These are phyloP conservation scores for Aramus guarauna DNA, from an alignment of 2,113 vertebrate species.

Conservation along the genomic window DNA sequence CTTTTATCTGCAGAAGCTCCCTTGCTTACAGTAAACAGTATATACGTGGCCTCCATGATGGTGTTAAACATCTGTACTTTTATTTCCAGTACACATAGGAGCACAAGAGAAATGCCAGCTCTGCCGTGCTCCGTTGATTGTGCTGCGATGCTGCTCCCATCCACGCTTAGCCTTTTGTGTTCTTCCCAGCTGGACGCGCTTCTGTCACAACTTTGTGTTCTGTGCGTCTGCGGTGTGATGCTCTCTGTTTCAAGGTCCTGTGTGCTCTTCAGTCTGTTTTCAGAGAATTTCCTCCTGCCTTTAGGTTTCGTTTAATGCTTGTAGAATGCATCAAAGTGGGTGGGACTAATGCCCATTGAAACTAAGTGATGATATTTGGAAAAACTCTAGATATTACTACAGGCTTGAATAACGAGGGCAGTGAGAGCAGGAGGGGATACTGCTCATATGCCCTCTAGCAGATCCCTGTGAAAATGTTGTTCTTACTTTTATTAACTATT, in stretches of 20 bases:
- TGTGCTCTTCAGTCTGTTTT: not conserved
- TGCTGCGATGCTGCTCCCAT: rapidly evolving
- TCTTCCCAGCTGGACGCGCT: not conserved
- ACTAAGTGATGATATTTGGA: not conserved
- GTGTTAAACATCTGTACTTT: not conserved
- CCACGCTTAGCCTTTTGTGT: not conserved
- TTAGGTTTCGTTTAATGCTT: not conserved
- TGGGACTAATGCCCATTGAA: not conserved
- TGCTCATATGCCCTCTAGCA: not conserved
- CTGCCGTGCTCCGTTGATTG: not conserved
- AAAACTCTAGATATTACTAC: not conserved
- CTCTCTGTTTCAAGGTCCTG: rapidly evolving
- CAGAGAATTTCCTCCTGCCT: not conserved
- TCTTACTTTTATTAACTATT: not conserved
- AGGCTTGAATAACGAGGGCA: not conserved
- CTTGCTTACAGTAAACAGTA: not conserved
- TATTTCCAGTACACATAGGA: not conserved
- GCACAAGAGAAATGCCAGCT: not conserved
- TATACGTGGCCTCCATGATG: rapidly evolving
- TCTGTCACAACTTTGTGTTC: not conserved
- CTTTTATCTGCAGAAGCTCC: not conserved
- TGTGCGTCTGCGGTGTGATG: not conserved
- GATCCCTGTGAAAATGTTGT: not conserved
- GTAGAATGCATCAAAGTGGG: not conserved
- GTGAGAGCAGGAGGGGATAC: not conserved